Evolutionary conservation across 2,113 vertebrate genomes (phyloP), one percentile per base, ranked within the genome.

Genomic region (Chroicocephalus ridibundus): DNA sequence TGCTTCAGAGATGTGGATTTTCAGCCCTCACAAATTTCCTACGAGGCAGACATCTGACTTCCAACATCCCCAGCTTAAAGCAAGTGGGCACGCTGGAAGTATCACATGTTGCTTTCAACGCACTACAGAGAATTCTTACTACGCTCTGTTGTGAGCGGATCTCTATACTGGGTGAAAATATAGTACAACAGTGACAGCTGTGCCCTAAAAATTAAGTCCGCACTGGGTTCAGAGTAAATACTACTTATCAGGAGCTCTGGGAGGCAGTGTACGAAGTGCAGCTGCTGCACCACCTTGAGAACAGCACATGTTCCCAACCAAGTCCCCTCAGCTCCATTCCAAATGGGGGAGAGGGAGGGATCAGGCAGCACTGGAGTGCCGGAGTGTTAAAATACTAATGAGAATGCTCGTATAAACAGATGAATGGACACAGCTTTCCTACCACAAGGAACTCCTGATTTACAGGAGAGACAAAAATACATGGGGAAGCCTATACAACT

Each of bases 281-380:
- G 94, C 92, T 92, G 94, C 79, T 88, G 69, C 64, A 68, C 60
- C 88, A 88, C 92, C 93, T 94, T 71, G 90, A 79, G 90, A 94
- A 17, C 40, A 54, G 70, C 82, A 74, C 6, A 0, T 55, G 71
- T 24, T 86, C 46, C 80, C 68, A 81, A 58, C 26, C 51, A 80
- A 82, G 18, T 13, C 34, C 64, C n/a, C 75, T 64, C 62, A 54
- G 24, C 27, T 38, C 31, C 20, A 4, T 85, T 90, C 62, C 51
- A 44, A 31, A 66, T 46, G 10, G 10, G 61, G 27, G 9, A 75
- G n/a, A 86, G 65, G 65, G 0, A 68, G 32, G 52, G 29, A 94
- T 78, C 93, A 93, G 72, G 64, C 69, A 78, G 64, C 83, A 49
- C 69, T 68, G n/a, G 42, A 84, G 61, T 31, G 52, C 38, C 52